These are phyloP conservation scores for Heterodera carotae DNA, from an alignment of 1,140 invertebrate species.

Conservation along the genomic window DNA sequence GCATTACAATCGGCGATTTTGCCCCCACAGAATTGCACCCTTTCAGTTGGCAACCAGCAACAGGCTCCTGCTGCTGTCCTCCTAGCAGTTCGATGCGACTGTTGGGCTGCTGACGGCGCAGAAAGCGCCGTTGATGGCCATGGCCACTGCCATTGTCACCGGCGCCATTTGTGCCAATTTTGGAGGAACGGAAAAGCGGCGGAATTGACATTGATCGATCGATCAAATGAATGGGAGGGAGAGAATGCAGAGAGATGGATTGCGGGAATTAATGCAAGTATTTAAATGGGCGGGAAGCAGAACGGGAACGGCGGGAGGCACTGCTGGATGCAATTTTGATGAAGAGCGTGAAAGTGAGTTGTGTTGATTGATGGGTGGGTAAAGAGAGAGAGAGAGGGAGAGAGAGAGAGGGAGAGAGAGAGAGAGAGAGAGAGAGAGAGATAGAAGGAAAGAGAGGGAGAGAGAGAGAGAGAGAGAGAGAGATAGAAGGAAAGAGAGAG, in stretches of 20 bases:
- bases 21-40: neutral
- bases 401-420: neutral
- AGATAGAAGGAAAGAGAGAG: neutral
- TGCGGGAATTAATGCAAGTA: no score
- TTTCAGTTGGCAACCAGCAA: neutral
- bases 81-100: slow-evolving; percentile 10
- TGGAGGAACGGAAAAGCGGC: slow-evolving; percentile 4
- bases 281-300: no score
- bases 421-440: neutral
- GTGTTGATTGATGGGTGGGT: neutral
- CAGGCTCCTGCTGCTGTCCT: no score
- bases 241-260: neutral
- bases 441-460: neutral
- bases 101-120: slow-evolving; percentile 22
- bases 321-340: neutral
- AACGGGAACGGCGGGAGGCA: neutral
- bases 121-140: slow-evolving; percentile 6
- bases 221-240: neutral
- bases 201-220: slow-evolving; percentile 11
- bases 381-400: neutral
- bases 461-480: neutral
- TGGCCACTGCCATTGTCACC: neutral
- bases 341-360: neutral
- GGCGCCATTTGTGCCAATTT: slow-evolving; percentile 7
- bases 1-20: slow-evolving; percentile 24